Evolutionary conservation across 2,113 vertebrate genomes (phyloP).

Genomic region (Cynopterus brachyotis): DNA sequence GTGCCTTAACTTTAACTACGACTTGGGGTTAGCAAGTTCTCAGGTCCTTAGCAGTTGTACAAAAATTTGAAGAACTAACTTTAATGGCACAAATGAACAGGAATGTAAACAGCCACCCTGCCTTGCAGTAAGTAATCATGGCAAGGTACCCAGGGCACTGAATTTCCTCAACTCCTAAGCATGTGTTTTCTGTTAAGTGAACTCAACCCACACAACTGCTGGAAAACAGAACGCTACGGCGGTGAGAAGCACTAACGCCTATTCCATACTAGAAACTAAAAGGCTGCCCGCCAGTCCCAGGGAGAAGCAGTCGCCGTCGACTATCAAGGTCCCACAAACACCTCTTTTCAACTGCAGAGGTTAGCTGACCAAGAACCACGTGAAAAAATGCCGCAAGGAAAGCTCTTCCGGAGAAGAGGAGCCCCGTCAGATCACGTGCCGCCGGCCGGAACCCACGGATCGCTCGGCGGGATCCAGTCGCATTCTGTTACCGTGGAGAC

Average conservation of each 20-base stretch:
- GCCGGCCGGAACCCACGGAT: neutral
- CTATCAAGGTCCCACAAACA: neutral
- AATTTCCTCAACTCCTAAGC: neutral
- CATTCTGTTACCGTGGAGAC: slow-evolving; percentile 61
- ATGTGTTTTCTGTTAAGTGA: neutral
- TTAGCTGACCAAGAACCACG: slow-evolving; percentile 41
- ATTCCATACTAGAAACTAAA: neutral
- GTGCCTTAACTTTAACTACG: neutral
- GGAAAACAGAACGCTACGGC: neutral
- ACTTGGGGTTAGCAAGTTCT: neutral
- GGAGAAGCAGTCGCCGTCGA: neutral
- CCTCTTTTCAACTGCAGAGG: neutral
- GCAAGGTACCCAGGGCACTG: neutral
- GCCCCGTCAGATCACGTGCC: slow-evolving; percentile 58
- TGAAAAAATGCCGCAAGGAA: slow-evolving; percentile 51
- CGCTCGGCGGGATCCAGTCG: neutral
- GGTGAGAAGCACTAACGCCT: neutral
- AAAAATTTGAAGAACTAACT: slow-evolving; percentile 36
- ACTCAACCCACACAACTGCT: neutral
- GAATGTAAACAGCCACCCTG: neutral
- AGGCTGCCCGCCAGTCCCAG: neutral
- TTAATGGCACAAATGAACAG: neutral
- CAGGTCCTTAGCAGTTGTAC: neutral
- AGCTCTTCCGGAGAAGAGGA: slow-evolving; percentile 62
- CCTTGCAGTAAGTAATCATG: neutral